Conservation (phyloP, 2,113 vertebrate species). For the Daphoenositta chrysoptera region DNA sequence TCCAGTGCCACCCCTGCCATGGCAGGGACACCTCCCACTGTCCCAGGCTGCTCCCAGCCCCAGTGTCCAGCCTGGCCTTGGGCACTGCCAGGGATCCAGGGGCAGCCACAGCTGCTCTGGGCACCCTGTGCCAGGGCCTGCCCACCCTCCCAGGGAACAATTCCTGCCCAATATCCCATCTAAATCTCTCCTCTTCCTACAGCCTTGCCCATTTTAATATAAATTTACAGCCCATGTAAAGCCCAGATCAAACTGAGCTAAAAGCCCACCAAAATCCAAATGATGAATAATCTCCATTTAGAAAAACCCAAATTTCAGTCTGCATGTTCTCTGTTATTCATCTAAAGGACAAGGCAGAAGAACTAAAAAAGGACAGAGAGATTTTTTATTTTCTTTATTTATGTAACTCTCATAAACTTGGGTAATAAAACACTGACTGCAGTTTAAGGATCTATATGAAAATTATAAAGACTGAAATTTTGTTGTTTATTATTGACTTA, state of each 20-base stretch:
- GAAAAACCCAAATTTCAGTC: background rate
- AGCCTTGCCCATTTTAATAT: background rate
- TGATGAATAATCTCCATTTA: background rate
- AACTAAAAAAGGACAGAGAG: background rate
- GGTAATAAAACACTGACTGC: background rate
- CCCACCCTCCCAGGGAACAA: background rate
- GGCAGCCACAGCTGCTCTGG: background rate
- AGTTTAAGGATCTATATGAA: background rate
- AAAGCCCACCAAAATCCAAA: background rate
- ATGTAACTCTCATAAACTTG: background rate
- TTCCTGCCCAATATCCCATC: fast-evolving
- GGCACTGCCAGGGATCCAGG: background rate
- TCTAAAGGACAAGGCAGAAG: background rate
- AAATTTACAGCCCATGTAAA: background rate
- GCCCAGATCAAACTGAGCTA: background rate
- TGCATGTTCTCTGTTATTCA: fast-evolving
- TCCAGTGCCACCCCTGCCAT: background rate
- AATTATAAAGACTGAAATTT: background rate
- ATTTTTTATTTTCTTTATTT: background rate
- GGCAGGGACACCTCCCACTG: background rate
- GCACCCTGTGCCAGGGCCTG: background rate
- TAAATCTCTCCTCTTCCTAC: background rate
- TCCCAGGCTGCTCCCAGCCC: too few relatives aligned
- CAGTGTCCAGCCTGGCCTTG: background rate
- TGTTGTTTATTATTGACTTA: background rate